phyloP scores from a whole-genome alignment of 2,888 invertebrate species.

The Sinodicranocentrus sp. region DNA sequence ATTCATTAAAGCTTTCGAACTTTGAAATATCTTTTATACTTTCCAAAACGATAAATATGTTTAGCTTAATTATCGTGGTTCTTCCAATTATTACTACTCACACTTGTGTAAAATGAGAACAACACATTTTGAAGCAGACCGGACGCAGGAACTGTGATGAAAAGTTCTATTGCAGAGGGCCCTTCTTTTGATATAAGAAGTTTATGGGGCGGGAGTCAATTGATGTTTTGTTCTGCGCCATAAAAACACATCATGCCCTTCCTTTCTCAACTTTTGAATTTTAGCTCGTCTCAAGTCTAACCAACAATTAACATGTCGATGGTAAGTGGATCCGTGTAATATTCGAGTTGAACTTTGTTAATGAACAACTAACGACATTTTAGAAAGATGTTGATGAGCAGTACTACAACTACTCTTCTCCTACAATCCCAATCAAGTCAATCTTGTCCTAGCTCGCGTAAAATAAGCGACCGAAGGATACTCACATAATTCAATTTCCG shows the following conservation, averaged over 20 bases:
- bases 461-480: too few species aligned
- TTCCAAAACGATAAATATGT: conserved; percentile 45
- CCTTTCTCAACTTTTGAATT: conserved; percentile 7
- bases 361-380: conserved; percentile 67
- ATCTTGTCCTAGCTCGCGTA: too few species aligned
- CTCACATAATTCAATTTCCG: too few species aligned
- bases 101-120: too few species aligned
- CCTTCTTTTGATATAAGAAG: too few species aligned
- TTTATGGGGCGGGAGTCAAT: too few species aligned
- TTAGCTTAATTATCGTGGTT: conserved; percentile 59
- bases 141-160: too few species aligned
- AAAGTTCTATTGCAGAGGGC: too few species aligned
- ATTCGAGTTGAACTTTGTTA: conserved; percentile 67
- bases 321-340: conserved; percentile 64
- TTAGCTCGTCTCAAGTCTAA: conserved; percentile 43
- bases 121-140: too few species aligned
- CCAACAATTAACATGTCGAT: conserved; percentile 65
- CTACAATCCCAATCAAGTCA: conserved; percentile 4
- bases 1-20: too few species aligned
- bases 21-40: too few species aligned
- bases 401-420: conserved; percentile 32
- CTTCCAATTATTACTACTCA: conserved; percentile 33
- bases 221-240: too few species aligned
- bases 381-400: conserved; percentile 30
- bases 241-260: not conserved